phyloP scores from a whole-genome alignment of 2,113 vertebrate genomes.

The Falco punctatus region DNA sequence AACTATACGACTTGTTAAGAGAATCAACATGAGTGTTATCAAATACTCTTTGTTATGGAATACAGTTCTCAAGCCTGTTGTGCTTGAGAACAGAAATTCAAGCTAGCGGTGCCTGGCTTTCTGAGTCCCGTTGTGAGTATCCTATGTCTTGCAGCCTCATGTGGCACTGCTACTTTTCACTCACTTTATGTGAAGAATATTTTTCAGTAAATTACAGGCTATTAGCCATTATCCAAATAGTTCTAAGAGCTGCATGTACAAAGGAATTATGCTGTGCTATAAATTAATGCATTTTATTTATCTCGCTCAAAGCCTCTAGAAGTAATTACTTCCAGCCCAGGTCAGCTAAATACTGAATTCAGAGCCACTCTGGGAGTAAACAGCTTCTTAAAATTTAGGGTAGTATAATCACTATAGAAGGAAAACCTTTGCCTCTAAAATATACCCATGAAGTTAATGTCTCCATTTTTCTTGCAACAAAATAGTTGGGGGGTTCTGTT shows the following conservation, averaged over 20 bases:
- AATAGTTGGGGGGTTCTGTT: neutral
- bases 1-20: neutral
- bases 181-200: neutral
- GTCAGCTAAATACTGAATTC: neutral
- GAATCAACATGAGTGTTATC: neutral
- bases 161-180: neutral
- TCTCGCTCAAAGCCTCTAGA: neutral
- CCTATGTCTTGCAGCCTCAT: neutral
- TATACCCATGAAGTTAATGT: neutral
- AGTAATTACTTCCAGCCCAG: slow-evolving; percentile 1
- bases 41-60: neutral
- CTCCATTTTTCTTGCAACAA: neutral
- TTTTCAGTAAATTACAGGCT: neutral
- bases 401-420: neutral
- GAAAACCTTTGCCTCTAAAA: slow-evolving; percentile 1
- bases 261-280: neutral
- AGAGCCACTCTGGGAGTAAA: neutral
- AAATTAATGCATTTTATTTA: slow-evolving; percentile 13
- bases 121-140: neutral
- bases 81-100: neutral
- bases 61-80: neutral
- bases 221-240: neutral
- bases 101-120: neutral
- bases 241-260: neutral
- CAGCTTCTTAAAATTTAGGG: neutral